Evolutionary conservation across 1,140 invertebrate species (phyloP).

Genomic region (Aphelenchoides fujianensis): DNA sequence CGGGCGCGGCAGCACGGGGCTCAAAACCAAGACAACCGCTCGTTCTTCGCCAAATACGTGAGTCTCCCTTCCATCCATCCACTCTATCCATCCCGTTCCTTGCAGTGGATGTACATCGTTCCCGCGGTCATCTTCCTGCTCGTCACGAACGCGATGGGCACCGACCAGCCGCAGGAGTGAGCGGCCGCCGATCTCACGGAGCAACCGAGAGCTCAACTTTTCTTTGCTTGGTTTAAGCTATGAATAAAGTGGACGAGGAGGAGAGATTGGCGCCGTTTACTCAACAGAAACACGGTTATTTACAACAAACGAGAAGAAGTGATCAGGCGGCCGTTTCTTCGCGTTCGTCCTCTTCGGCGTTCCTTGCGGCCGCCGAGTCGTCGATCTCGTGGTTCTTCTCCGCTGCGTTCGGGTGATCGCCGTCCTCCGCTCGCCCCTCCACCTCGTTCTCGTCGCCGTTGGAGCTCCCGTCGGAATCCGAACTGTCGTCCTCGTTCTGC

Average conservation of each 20-base stretch:
- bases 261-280: too few species aligned
- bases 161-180: slow-evolving; percentile 27
- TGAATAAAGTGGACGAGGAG: too few species aligned
- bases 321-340: not conserved
- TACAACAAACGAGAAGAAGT: not conserved
- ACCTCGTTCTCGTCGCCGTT: too few species aligned
- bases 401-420: not conserved
- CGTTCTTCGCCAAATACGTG: slow-evolving; percentile 59
- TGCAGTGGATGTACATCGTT: slow-evolving; percentile 62
- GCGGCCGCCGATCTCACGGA: too few species aligned
- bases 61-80: slow-evolving; percentile 29
- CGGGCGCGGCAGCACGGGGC: slow-evolving; percentile 57
- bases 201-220: too few species aligned
- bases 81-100: slow-evolving; percentile 23
- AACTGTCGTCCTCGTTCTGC: not conserved
- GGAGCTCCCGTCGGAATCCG: not conserved
- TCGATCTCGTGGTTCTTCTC: too few species aligned
- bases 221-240: too few species aligned
- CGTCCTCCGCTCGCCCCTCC: not conserved
- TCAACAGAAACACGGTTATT: too few species aligned
- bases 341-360: not conserved
- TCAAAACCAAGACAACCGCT: slow-evolving; percentile 54
- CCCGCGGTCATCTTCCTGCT: slow-evolving; percentile 59
- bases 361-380: not conserved
- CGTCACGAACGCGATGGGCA: slow-evolving; percentile 40